Evolutionary conservation across 92 coral and sea anemone genomes (phyloP).

Genomic region (Diadumene lineata): DNA sequence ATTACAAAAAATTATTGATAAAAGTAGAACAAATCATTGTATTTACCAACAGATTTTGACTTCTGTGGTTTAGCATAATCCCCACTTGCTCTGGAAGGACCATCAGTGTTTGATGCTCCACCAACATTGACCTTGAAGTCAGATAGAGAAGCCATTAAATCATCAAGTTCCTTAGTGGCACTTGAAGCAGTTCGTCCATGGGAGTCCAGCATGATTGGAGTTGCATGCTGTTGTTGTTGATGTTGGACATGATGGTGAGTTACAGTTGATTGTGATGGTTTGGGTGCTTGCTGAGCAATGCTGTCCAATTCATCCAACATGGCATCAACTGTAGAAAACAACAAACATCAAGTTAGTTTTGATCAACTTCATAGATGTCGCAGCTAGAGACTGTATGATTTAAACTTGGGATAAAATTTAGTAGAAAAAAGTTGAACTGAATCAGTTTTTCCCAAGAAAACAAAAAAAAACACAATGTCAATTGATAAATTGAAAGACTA

Average conservation of each 20-base stretch:
- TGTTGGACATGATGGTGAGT: slow-evolving; percentile 42
- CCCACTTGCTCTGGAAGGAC: slow-evolving; percentile 73
- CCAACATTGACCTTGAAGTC: slow-evolving; percentile 97
- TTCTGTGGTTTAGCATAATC: slow-evolving; percentile 97
- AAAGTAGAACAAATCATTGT: too few relatives aligned
- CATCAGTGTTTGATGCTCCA: slow-evolving; percentile 68
- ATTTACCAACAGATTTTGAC: slow-evolving; percentile 46
- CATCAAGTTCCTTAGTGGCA: slow-evolving; percentile 95
- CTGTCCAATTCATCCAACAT: slow-evolving; percentile 61
- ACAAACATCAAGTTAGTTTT: too few relatives aligned
- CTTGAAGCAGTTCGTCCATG: slow-evolving; percentile 91
- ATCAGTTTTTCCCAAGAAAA: too few relatives aligned
- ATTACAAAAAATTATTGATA: too few relatives aligned
- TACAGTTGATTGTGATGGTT: slow-evolving; percentile 31
- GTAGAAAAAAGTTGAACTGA: too few relatives aligned
- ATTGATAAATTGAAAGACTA: too few relatives aligned
- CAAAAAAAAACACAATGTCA: too few relatives aligned
- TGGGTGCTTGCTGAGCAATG: slow-evolving; percentile 36
- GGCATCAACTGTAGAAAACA: slow-evolving; percentile 46
- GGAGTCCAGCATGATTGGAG: too few relatives aligned
- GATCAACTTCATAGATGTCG: too few relatives aligned
- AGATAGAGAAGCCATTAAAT: slow-evolving; percentile 96
- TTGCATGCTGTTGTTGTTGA: slow-evolving; percentile 59
- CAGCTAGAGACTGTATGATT: too few relatives aligned
- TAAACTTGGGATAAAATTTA: too few relatives aligned